Evolutionary conservation across 1,140 invertebrate genomes (phyloP), one percentile per base, ranked within the genome.

Genomic region (Drosophila lowei): DNA sequence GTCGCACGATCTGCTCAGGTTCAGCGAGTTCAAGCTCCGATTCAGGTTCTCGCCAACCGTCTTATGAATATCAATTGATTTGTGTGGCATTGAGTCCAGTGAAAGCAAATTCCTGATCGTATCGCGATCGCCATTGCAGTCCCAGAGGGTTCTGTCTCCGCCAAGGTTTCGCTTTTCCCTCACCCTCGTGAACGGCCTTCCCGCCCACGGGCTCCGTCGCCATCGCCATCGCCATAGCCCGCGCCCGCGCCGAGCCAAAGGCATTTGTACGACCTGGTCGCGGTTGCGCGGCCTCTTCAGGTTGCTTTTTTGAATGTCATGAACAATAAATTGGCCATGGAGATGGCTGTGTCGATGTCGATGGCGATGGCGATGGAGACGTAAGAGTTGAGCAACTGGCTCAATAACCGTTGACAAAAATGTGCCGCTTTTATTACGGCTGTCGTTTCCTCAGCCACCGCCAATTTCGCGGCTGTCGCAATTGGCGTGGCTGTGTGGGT

Each of bases 251-350:
- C 15, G 8, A 41, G 28, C 41, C 52, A 71, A 62, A 72, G 70
- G 41, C 49, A 23, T 62, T 52, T 55, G 67, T 9, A 48, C 70
- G 46, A 42, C 53, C 61, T 30, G 73, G 64, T 67, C 44, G 59
- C 43, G 68, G 64, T 64, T 48, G 59, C 46, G 68, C 46, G 68
- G 56, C 76, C 78, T 75, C 59, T 86, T 75, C 57, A 71, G 67
- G 65, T 83, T 66, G 70, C 13, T 56, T 50, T 81, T 85, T 86
- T 88, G 83, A 88, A 88, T 88, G 83, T 88, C 83, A 88, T 88
- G 83, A 88, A 79, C 83, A 88, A 88, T 88, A 65, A 57, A 76
- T 55, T 88, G 72, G 64, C 77, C 47, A 60, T 74, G 59, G 68
- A 44, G 42, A 50, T 62, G 60, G 53, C 25, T 43, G 50, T 44